Conservation (phyloP, 2,113 vertebrate genomes). For the Cololabis saira region DNA sequence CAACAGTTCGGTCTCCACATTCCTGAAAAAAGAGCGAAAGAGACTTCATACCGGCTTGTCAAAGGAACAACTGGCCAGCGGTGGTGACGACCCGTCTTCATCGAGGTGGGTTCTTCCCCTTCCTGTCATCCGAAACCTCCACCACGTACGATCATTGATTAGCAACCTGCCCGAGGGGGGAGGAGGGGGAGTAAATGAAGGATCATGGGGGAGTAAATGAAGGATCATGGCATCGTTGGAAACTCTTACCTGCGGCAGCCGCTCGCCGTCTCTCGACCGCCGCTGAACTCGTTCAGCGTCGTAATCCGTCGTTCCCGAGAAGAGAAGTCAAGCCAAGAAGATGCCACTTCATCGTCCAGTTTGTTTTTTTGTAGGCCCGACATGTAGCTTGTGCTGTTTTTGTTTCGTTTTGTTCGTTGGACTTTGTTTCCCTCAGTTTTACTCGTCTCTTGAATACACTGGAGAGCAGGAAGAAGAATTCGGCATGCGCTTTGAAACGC, state of each 20-base stretch:
- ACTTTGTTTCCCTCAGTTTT: background rate
- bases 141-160: slow-evolving; percentile 4
- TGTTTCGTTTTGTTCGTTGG: slow-evolving; percentile 18
- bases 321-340: slow-evolving; percentile 53
- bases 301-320: slow-evolving; percentile 8
- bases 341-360: slow-evolving; percentile 46
- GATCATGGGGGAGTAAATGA: slow-evolving; percentile 4
- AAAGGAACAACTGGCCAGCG: slow-evolving; percentile 32
- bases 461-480: slow-evolving; percentile 44
- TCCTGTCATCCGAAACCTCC: slow-evolving; percentile 3
- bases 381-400: slow-evolving; percentile 52
- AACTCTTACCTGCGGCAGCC: slow-evolving; percentile 3
- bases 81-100: slow-evolving; percentile 20
- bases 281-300: slow-evolving; percentile 14
- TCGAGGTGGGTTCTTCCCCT: slow-evolving; percentile 7
- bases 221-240: background rate
- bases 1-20: background rate
- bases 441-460: slow-evolving; percentile 50
- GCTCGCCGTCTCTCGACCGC: slow-evolving; percentile 10
- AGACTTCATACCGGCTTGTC: slow-evolving; percentile 7
- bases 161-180: background rate
- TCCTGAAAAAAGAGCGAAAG: background rate
- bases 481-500: slow-evolving; percentile 44
- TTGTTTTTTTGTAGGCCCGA: slow-evolving; percentile 48
- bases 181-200: slow-evolving; percentile 14